These are phyloP conservation scores for Eulithis testata DNA, from an alignment of 2,888 invertebrate genomes.

Conservation along the genomic window DNA sequence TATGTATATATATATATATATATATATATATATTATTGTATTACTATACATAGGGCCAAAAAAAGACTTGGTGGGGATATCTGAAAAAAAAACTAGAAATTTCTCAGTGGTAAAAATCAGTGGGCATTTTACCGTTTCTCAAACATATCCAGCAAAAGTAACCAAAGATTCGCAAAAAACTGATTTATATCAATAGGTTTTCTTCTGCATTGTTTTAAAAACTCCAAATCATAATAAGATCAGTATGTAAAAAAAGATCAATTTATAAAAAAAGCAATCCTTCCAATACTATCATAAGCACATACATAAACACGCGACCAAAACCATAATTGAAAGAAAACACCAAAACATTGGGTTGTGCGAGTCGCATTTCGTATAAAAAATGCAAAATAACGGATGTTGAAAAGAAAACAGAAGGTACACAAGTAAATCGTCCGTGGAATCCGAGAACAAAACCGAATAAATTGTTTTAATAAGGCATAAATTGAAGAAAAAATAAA, in stretches of 20 bases:
- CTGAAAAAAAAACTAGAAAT: too few species aligned
- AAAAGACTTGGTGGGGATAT: too few species aligned
- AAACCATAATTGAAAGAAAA: slow-evolving; percentile 42
- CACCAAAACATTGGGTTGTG: slow-evolving; percentile 33
- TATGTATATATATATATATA: too few species aligned
- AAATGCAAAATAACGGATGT: slow-evolving; percentile 69
- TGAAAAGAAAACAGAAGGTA: slow-evolving; percentile 67
- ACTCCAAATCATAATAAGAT: slow-evolving; percentile 6
- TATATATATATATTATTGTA: too few species aligned
- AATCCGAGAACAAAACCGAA: slow-evolving; percentile 71
- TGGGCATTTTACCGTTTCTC: too few species aligned
- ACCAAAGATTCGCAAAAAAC: too few species aligned
- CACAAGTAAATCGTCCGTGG: slow-evolving; percentile 74
- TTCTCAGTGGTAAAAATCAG: too few species aligned
- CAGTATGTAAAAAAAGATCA: slow-evolving; percentile 1
- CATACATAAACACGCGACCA: slow-evolving; percentile 40
- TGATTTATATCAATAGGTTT: too few species aligned
- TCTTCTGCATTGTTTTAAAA: too few species aligned
- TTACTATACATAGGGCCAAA: too few species aligned
- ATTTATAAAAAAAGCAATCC: slow-evolving; percentile 33
- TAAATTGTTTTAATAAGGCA: slow-evolving; percentile 81
- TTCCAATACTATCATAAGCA: background rate
- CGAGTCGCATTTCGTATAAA: slow-evolving; percentile 43
- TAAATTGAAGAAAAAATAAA: slow-evolving; percentile 66
- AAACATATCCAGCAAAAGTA: too few species aligned